Evolutionary conservation across 1,140 invertebrate genomes (phyloP).

Genomic region (Drosophila sucinea): DNA sequence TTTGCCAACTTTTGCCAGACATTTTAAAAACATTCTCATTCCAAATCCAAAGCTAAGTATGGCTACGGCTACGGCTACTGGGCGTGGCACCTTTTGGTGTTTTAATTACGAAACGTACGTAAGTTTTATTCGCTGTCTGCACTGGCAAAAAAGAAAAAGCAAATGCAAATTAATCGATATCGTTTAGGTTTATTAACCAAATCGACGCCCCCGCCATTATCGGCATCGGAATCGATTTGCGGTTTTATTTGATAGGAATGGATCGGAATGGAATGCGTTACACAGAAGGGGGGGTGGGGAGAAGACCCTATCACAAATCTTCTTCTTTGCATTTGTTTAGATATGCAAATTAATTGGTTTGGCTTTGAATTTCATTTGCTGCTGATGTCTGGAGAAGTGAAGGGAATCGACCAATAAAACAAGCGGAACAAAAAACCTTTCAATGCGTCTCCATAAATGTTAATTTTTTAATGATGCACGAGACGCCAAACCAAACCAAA

Average conservation of each 20-base stretch:
- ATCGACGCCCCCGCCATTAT: constrained; percentile 28
- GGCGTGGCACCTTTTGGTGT: constrained; percentile 79
- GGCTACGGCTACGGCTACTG: constrained; percentile 19
- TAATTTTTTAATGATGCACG: constrained; percentile 71
- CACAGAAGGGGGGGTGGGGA: neutral
- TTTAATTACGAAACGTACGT: constrained; percentile 67
- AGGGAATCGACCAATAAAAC: constrained; percentile 56
- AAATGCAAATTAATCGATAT: constrained; percentile 81
- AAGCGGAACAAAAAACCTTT: constrained; percentile 18
- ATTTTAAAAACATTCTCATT: constrained; percentile 52
- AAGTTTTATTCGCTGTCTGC: constrained; percentile 45
- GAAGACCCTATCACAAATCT: neutral
- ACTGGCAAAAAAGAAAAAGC: constrained; percentile 33
- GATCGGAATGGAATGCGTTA: constrained; percentile 38
- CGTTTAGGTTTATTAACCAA: constrained; percentile 64
- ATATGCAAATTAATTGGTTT: constrained; percentile 75
- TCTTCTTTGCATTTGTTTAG: constrained; percentile 57
- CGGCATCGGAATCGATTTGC: constrained; percentile 21
- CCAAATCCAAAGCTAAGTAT: too few relatives aligned
- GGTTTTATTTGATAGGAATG: constrained; percentile 54
- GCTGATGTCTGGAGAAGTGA: constrained; percentile 50
- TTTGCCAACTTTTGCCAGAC: constrained; percentile 67
- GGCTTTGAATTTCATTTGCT: constrained; percentile 23
- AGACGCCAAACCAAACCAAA: constrained; percentile 37
- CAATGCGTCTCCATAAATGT: constrained; percentile 49